phyloP scores from a whole-genome alignment of 2,113 vertebrate genomes.

The Engraulis encrasicolus region DNA sequence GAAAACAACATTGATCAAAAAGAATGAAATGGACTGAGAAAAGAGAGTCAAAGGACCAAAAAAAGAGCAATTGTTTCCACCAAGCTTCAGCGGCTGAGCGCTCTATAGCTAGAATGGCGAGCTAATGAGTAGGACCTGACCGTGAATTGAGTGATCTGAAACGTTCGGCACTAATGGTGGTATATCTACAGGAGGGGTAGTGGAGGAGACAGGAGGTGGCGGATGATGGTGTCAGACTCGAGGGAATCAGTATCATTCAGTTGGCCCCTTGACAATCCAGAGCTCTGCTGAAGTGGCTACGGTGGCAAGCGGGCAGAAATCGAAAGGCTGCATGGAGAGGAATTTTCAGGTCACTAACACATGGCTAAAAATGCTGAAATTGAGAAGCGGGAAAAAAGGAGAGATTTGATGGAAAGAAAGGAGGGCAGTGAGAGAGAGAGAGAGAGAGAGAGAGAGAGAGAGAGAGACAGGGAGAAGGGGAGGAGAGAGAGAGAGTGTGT shows the following conservation, averaged over 20 bases:
- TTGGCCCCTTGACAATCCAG: background rate
- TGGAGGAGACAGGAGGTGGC: background rate
- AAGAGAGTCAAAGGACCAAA: no score
- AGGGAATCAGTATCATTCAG: background rate
- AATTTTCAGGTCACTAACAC: conserved; percentile 57
- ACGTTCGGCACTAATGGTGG: background rate
- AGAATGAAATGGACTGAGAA: no score
- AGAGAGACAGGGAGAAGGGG: conserved; percentile 30
- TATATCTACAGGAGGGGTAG: background rate
- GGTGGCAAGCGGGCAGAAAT: conserved; percentile 5
- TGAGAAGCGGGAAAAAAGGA: conserved; percentile 50
- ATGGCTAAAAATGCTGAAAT: conserved; percentile 47
- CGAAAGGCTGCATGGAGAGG: conserved; percentile 36
- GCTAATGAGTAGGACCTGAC: background rate
- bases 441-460: conserved; percentile 50
- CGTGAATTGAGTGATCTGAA: conserved; percentile 14
- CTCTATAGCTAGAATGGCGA: background rate
- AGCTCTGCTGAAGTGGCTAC: background rate
- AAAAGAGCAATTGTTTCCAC: background rate
- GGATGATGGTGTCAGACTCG: background rate
- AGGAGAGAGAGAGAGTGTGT: conserved; percentile 51
- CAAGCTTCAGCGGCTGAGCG: background rate
- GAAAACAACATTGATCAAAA: no score
- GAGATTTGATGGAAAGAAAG: conserved; percentile 28
- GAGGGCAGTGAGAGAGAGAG: conserved; percentile 49